Evolutionary conservation across 1,140 invertebrate species (phyloP).

Genomic region (Tetragonula clypearis): DNA sequence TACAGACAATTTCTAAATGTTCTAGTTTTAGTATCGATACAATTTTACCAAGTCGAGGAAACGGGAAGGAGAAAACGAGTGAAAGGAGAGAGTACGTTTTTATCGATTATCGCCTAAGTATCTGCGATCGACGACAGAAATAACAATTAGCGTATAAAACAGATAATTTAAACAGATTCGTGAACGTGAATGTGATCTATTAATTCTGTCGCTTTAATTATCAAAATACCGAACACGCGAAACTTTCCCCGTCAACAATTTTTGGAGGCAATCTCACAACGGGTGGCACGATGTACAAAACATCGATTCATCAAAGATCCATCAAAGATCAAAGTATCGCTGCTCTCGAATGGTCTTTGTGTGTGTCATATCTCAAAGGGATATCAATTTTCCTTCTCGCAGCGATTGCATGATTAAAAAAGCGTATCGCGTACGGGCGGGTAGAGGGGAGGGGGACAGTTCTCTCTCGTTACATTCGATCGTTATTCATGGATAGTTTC

Average conservation of each 20-base stretch:
- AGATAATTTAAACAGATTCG: no score
- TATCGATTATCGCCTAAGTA: no score
- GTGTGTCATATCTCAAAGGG: slow-evolving; percentile 37
- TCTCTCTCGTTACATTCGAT: neutral
- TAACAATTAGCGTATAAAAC: no score
- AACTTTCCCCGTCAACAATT: neutral
- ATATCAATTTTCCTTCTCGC: slow-evolving; percentile 18
- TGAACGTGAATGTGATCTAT: no score
- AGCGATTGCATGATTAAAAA: slow-evolving; percentile 57
- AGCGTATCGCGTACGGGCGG: neutral
- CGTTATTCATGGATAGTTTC: slow-evolving; percentile 17
- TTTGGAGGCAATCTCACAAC: neutral
- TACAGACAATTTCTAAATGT: no score
- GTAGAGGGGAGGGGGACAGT: no score
- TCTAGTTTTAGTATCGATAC: no score
- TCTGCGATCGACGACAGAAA: no score
- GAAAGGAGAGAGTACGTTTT: no score
- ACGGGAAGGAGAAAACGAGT: no score
- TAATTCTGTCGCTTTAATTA: slow-evolving; percentile 1
- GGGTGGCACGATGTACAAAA: neutral
- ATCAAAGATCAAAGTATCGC: slow-evolving; percentile 26
- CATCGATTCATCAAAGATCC: slow-evolving; percentile 15
- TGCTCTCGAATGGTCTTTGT: neutral
- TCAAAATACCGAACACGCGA: neutral
- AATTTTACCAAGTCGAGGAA: no score